Evolutionary conservation across 2,113 vertebrate species (phyloP).

Genomic region (Galbula dea): DNA sequence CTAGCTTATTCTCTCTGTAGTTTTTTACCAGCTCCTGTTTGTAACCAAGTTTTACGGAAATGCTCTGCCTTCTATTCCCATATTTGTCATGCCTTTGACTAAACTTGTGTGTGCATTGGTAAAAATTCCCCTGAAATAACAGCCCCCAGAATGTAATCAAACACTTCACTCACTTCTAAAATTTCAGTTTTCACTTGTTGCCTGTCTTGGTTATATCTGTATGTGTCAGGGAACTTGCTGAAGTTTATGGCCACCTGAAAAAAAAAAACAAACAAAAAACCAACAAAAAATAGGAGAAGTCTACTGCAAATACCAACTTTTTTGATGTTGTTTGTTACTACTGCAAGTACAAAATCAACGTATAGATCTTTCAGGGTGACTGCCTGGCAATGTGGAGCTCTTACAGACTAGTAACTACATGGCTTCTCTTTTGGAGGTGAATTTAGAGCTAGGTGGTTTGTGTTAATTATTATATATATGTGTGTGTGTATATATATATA

Average conservation of each 20-base stretch:
- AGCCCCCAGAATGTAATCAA: neutral
- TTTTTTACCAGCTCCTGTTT: neutral
- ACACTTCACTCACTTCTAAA: neutral
- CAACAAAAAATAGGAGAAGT: too few species aligned
- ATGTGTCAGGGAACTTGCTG: neutral
- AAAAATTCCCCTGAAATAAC: neutral
- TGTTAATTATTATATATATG: neutral
- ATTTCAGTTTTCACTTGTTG: neutral
- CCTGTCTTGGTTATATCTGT: neutral
- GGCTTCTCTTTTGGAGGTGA: neutral
- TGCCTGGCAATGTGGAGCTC: neutral
- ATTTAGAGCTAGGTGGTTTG: neutral
- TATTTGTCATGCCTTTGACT: neutral
- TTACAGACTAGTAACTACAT: neutral
- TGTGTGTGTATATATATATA: neutral
- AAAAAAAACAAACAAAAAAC: neutral
- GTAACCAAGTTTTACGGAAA: neutral
- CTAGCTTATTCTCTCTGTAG: neutral
- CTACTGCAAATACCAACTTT: neutral
- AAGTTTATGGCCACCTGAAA: neutral
- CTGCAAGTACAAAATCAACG: neutral
- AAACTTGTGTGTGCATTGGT: neutral
- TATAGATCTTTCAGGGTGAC: neutral
- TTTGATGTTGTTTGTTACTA: neutral
- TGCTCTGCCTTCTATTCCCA: accelerated